Base-by-base conservation (phyloP, 2,888 invertebrate species). In the Bedellia somnulentella region DNA sequence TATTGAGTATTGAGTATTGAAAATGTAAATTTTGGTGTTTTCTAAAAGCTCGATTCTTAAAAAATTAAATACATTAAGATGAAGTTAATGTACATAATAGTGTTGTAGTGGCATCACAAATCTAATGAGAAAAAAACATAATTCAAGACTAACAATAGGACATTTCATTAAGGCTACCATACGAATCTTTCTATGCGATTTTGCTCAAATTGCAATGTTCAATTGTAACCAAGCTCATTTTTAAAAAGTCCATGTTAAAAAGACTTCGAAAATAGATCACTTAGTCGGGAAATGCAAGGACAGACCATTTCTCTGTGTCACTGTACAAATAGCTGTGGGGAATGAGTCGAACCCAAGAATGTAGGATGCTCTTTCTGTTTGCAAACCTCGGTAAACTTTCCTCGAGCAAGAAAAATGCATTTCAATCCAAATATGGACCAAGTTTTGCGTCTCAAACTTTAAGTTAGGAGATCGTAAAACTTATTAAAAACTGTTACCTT, bases 291-390 rank as follows among this genome's bases (percentile, higher is more conserved):
- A 59, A 58, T 52, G 59, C 55, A 50, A 53, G 51, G 39, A 43
- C 42, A 44, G 45, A 49, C 52, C 46, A 60, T 59, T 56, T 59
- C 54, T 58, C 56, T 51, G 47, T 55, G 60, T 61, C 58, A 52
- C 47, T 47, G 42, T 50, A 53, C 59, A 62, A 63, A 64, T 58
- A 60, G 57, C 60, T 52, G 46, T 37, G 43, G 50, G 58, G 52
- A 49, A 58, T 54, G 53, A 52, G 50, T 52, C 47, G 52, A 56
- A 56, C 58, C 53, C 55, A 47, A 46, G 52, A 49, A 51, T n/a
- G 49, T 50, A 47, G 44, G 45, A 49, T 56, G 49, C 49, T 50
- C 49, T 52, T 49, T 52, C 46, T 50, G 45, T 52, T 52, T 55
- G 49, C 42, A 12, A 4, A 24, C 16, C 16, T 22, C 15, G 9